Percentiles rank a stretch among this genome's conserved stretches.
Evolutionary conservation across 2,113 vertebrate species (phyloP).

Genomic region (Clarias magur): DNA sequence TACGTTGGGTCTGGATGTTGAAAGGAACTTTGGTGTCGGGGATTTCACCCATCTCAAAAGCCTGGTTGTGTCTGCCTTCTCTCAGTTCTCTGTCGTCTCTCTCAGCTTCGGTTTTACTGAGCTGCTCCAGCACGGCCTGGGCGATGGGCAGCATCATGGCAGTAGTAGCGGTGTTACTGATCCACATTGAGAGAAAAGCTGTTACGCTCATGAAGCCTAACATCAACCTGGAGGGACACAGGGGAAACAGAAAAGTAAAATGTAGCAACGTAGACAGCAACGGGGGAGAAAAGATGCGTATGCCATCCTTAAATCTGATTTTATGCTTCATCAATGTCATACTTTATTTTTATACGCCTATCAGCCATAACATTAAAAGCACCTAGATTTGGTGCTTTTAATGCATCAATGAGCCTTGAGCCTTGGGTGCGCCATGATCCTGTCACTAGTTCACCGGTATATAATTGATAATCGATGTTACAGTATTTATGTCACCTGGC

Average conservation of each 20-base stretch:
- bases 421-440: too few relatives aligned
- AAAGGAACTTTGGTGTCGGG: background rate
- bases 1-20: constrained; percentile 18
- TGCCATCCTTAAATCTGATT: background rate
- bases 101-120: constrained; percentile 68
- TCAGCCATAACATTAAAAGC: too few relatives aligned
- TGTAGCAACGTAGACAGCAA: background rate
- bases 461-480: too few relatives aligned
- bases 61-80: constrained; percentile 57
- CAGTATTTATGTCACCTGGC: too few relatives aligned
- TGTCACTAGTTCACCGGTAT: too few relatives aligned
- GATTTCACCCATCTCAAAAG: constrained; percentile 62
- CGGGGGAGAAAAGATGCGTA: background rate
- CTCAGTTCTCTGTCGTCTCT: constrained; percentile 55
- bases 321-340: background rate
- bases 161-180: constrained; percentile 91
- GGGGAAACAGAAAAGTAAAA: background rate
- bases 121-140: constrained; percentile 83
- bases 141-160: constrained; percentile 97
- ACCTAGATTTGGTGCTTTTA: too few relatives aligned
- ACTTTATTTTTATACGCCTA: too few relatives aligned
- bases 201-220: constrained; percentile 92
- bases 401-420: too few relatives aligned
- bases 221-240: constrained; percentile 75
- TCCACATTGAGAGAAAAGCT: constrained; percentile 96